Evolutionary conservation across 2,113 vertebrate genomes (phyloP).

Genomic region (Silurus meridionalis): DNA sequence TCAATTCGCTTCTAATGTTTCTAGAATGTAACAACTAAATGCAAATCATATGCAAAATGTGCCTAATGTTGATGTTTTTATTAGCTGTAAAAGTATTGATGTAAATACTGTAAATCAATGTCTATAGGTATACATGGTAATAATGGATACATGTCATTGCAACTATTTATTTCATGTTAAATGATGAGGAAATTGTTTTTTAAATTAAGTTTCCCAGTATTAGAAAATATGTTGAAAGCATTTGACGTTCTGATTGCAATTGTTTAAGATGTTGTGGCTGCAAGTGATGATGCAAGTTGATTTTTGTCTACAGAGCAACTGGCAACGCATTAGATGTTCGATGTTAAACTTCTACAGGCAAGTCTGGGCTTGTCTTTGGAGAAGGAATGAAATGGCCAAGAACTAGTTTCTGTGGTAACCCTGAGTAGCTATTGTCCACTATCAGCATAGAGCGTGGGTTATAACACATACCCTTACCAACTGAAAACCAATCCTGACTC

Average conservation of each 20-base stretch:
- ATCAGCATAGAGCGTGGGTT: constrained; percentile 2
- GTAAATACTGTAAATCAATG: neutral
- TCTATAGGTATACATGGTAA: neutral
- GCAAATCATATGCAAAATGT: no score
- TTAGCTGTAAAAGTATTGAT: neutral
- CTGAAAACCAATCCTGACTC: constrained; percentile 35
- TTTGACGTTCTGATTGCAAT: neutral
- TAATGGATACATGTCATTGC: neutral
- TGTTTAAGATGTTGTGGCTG: neutral
- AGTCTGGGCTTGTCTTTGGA: constrained; percentile 73
- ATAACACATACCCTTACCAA: constrained; percentile 28
- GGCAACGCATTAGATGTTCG: constrained; percentile 68
- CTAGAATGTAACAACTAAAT: no score
- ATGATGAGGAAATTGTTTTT: neutral
- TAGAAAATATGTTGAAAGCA: neutral
- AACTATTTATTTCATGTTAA: neutral
- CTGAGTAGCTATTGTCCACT: constrained; percentile 49
- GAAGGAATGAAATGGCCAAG: constrained; percentile 51
- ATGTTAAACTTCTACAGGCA: constrained; percentile 68
- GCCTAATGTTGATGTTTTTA: neutral
- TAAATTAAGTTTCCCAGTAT: neutral
- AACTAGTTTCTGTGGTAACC: constrained; percentile 81
- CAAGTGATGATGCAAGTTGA: neutral
- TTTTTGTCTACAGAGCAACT: constrained; percentile 25
- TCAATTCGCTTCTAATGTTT: neutral